phyloP scores from a whole-genome alignment of 2,797 vertebrate genomes.

The Xerus rutilus region DNA sequence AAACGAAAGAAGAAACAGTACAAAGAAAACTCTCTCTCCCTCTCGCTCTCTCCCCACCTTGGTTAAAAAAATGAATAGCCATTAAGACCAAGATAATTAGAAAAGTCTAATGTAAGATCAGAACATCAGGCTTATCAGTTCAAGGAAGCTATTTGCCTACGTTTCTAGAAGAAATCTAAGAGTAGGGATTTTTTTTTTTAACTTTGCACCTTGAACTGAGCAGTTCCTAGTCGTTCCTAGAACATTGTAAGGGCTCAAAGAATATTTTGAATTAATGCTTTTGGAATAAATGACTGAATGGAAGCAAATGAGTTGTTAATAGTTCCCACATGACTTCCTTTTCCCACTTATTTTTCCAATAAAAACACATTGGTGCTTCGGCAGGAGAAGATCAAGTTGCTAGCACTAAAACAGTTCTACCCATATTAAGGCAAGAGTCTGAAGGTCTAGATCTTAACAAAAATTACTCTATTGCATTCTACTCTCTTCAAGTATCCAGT shows the following conservation, averaged over 20 bases:
- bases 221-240: background rate
- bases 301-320: slow-evolving; percentile 48
- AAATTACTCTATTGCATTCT: background rate
- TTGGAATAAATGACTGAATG: slow-evolving; percentile 46
- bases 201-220: background rate
- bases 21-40: background rate
- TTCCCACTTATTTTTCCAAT: slow-evolving; percentile 34
- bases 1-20: slow-evolving; percentile 21
- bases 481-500: background rate
- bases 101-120: slow-evolving; percentile 7
- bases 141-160: background rate
- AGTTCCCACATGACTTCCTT: slow-evolving; percentile 44
- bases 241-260: slow-evolving; percentile 2
- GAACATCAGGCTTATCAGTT: background rate
- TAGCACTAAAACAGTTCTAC: background rate
- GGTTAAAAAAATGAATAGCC: background rate
- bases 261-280: slow-evolving; percentile 39
- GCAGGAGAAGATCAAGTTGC: slow-evolving; percentile 6
- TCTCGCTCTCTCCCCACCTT: too few species aligned
- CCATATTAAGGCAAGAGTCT: background rate
- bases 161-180: background rate
- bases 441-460: background rate
- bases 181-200: background rate
- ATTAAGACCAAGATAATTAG: background rate
- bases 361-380: slow-evolving; percentile 43